Evolutionary conservation across 2,888 invertebrate genomes (phyloP).

Genomic region (Crossocerus cetratus): DNA sequence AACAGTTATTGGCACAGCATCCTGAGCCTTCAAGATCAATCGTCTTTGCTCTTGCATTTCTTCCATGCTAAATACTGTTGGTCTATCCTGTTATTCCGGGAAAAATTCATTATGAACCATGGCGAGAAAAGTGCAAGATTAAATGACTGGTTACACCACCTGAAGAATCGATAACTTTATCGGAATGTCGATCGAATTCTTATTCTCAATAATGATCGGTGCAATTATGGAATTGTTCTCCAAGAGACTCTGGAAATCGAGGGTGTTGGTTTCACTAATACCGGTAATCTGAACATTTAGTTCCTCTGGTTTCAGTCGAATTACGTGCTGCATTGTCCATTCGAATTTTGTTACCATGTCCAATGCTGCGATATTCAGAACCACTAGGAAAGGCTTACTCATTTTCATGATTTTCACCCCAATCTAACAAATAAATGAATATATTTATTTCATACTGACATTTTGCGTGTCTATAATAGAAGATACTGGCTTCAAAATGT

Average conservation of each 20-base stretch:
- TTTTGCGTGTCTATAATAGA: background rate
- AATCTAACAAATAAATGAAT: conserved; percentile 59
- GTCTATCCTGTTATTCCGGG: conserved; percentile 50
- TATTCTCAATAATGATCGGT: conserved; percentile 67
- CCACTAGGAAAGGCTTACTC: conserved; percentile 66
- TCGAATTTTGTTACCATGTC: conserved; percentile 71
- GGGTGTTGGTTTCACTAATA: conserved; percentile 50
- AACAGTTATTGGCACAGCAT: conserved; percentile 54
- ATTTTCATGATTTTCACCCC: conserved; percentile 65
- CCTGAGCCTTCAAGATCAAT: conserved; percentile 41
- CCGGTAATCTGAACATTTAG: conserved; percentile 59
- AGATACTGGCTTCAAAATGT: background rate
- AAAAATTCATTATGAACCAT: background rate
- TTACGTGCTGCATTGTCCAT: conserved; percentile 67
- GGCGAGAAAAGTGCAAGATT: background rate
- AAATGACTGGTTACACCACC: conserved; percentile 45
- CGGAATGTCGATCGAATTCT: conserved; percentile 66
- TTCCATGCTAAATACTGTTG: conserved; percentile 61
- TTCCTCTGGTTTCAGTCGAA: conserved; percentile 72
- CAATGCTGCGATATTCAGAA: conserved; percentile 61
- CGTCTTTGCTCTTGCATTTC: conserved; percentile 44
- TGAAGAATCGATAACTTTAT: conserved; percentile 63
- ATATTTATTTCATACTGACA: background rate
- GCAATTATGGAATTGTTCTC: conserved; percentile 58
- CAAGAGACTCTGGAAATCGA: conserved; percentile 62